phyloP scores from a whole-genome alignment of 2,888 invertebrate species.

The Eulithis testata region DNA sequence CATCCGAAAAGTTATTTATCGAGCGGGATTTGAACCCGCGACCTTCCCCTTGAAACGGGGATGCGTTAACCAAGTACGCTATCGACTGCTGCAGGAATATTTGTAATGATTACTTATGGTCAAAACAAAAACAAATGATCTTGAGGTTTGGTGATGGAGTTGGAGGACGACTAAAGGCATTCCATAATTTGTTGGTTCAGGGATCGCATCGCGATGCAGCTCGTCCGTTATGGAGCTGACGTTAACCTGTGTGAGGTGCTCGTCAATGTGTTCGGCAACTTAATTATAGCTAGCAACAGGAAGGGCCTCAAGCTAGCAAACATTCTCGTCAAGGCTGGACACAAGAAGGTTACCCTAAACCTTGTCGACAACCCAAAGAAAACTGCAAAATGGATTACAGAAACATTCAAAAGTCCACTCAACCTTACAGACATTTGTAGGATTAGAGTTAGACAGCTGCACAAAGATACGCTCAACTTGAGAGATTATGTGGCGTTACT shows the following conservation, averaged over 20 bases:
- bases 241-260: slow-evolving; percentile 85
- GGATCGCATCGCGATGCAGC: slow-evolving; percentile 79
- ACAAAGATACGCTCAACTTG: slow-evolving; percentile 60
- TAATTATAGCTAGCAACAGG: slow-evolving; percentile 80
- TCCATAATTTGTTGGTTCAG: slow-evolving; percentile 51
- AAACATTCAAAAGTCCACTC: slow-evolving; percentile 76
- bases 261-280: slow-evolving; percentile 82
- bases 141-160: no score
- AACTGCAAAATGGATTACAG: slow-evolving; percentile 67
- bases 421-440: slow-evolving; percentile 84
- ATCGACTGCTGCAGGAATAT: no score
- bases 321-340: slow-evolving; percentile 75
- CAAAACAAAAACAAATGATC: no score
- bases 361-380: slow-evolving; percentile 34
- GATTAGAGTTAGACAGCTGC: slow-evolving; percentile 75
- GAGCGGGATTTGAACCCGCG: no score
- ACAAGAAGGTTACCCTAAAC: slow-evolving; percentile 43
- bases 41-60: no score
- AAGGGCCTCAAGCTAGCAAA: slow-evolving; percentile 59
- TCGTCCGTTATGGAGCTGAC: slow-evolving; percentile 86
- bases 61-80: no score
- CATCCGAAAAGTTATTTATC: no score
- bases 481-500: slow-evolving; percentile 66
- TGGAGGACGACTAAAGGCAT: no score
- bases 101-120: no score